Evolutionary conservation across 1,140 invertebrate genomes (phyloP).

Genomic region (Sycobia sp.): DNA sequence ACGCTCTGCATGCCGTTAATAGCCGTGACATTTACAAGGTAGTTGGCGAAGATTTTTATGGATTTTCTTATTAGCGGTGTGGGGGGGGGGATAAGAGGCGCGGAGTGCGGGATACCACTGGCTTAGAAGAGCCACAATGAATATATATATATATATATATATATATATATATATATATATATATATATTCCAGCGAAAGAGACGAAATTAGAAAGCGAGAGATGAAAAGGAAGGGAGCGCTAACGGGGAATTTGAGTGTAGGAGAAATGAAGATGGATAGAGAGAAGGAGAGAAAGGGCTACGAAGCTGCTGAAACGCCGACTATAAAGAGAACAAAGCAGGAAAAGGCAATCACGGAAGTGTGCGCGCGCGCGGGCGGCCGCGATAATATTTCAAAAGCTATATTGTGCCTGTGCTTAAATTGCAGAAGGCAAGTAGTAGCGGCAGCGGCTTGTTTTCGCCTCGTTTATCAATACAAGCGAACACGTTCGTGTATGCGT

Average conservation of each 20-base stretch:
- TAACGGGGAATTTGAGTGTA: no score
- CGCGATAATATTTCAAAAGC: background rate
- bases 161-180: no score
- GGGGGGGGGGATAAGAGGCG: background rate
- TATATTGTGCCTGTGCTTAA: background rate
- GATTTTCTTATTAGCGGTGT: background rate
- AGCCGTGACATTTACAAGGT: background rate
- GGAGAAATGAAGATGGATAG: no score
- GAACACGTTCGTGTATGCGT: no score
- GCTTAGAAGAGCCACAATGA: no score
- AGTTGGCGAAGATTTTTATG: background rate
- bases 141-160: no score
- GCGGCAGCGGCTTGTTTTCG: no score
- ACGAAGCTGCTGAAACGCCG: background rate
- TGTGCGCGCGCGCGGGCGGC: background rate
- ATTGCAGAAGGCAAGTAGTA: no score
- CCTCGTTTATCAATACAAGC: background rate
- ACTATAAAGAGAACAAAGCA: background rate
- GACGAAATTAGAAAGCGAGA: conserved; percentile 15
- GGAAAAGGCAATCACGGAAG: background rate
- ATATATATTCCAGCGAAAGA: no score
- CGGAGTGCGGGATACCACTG: background rate
- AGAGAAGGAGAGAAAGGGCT: conserved; percentile 2
- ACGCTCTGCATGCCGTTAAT: no score
- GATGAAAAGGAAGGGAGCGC: background rate